These are phyloP conservation scores for Syritta pipiens DNA, from an alignment of 2,888 invertebrate species.

Conservation along the genomic window DNA sequence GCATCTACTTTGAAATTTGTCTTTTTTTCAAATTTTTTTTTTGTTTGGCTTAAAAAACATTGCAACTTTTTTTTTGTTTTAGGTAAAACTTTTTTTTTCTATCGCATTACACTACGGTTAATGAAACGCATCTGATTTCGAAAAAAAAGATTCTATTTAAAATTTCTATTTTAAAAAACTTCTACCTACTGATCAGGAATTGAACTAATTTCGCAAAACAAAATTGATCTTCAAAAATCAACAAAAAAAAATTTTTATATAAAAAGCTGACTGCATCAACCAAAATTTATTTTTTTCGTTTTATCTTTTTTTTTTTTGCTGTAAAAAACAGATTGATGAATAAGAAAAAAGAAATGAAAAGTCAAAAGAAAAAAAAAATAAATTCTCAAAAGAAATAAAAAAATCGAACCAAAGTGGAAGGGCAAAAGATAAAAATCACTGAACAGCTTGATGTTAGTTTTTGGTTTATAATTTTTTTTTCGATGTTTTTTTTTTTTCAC, in stretches of 20 bases:
- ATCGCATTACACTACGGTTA: constrained; percentile 51
- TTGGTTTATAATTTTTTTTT: constrained; percentile 27
- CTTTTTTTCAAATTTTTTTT: constrained; percentile 6
- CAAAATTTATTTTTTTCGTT: not conserved
- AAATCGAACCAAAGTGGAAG: constrained; percentile 59
- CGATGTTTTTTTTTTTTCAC: constrained; percentile 39
- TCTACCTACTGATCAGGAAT: constrained; percentile 44
- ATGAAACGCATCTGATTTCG: constrained; percentile 43
- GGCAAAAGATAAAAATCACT: constrained; percentile 12
- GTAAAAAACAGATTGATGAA: constrained; percentile 14
- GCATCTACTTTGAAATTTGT: constrained; percentile 36
- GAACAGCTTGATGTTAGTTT: too few species aligned
- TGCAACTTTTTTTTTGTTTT: constrained; percentile 14
- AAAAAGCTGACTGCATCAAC: constrained; percentile 59
- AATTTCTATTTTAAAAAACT: constrained; percentile 29
- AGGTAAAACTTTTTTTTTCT: constrained; percentile 14
- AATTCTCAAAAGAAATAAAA: constrained; percentile 6
- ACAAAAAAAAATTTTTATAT: constrained; percentile 37
- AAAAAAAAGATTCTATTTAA: constrained; percentile 26
- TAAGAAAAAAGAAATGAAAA: constrained; percentile 10
- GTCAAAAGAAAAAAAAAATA: not conserved
- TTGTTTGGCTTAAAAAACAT: not conserved
- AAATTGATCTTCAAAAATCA: constrained; percentile 40
- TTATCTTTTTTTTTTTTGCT: not conserved
- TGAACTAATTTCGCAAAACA: constrained; percentile 7